Evolutionary conservation across 2,113 vertebrate species (phyloP).

Genomic region (Paratilapia polleni): DNA sequence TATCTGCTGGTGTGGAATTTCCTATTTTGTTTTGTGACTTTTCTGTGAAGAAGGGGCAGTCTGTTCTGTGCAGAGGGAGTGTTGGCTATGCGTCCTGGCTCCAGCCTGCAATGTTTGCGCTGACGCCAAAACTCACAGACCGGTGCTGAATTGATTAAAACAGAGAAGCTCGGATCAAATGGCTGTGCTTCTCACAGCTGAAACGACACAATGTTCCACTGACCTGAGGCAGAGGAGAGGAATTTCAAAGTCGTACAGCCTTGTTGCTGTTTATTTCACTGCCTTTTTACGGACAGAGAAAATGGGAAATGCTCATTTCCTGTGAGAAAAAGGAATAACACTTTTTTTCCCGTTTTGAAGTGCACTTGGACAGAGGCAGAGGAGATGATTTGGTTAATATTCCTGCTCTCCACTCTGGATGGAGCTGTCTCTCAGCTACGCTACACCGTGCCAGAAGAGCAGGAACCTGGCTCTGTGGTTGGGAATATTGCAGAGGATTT

Average conservation of each 20-base stretch:
- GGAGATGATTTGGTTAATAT: constrained; percentile 91
- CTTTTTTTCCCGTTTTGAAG: constrained; percentile 61
- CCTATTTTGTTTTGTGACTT: constrained; percentile 49
- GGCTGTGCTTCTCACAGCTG: constrained; percentile 75
- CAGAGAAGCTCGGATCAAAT: constrained; percentile 77
- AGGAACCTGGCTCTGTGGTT: constrained; percentile 94
- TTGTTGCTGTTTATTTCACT: constrained; percentile 55
- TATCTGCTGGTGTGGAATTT: constrained; percentile 48
- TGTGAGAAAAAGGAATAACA: constrained; percentile 74
- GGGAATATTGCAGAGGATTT: constrained; percentile 97
- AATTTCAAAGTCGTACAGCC: constrained; percentile 58
- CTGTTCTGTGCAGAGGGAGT: constrained; percentile 60
- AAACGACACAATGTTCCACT: constrained; percentile 77
- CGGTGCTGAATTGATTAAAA: constrained; percentile 76
- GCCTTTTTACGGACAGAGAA: constrained; percentile 71
- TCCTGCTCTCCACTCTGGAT: constrained; percentile 87
- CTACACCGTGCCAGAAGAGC: constrained; percentile 94
- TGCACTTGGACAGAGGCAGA: constrained; percentile 76
- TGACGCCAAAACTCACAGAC: constrained; percentile 80
- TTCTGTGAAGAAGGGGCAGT: constrained; percentile 54
- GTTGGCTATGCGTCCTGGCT: constrained; percentile 69
- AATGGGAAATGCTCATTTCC: constrained; percentile 67
- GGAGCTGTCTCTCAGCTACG: constrained; percentile 89
- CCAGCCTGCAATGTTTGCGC: constrained; percentile 70
- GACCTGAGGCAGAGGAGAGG: constrained; percentile 74